Evolutionary conservation across 2,888 invertebrate genomes (phyloP), one percentile per base, ranked within the genome.

Genomic region (Pyralis farinalis): DNA sequence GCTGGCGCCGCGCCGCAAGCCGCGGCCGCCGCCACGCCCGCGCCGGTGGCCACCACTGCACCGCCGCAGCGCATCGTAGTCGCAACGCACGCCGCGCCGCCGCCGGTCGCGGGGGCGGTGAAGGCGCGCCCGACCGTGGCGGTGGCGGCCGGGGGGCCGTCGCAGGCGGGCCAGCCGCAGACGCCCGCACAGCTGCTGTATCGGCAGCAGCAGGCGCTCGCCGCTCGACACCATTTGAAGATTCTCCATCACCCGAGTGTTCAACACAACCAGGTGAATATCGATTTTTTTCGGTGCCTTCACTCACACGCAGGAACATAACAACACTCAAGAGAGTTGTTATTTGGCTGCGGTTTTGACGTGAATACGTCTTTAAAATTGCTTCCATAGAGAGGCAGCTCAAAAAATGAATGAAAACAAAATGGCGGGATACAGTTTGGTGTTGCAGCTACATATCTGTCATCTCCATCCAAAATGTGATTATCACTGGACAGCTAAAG

Each of bases 121-220:
- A n/a, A 11, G 32, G 12, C 34, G 33, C 21, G 33, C 21, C 53
- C 59, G 52, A 42, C 38, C 40, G 46, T 45, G 91, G 1, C 25
- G 22, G 33, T 9, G 33, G 10, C 53, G 59, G 52, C 48, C 68
- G 58, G n/a, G n/a, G n/a, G 91, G 1, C 25, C 34, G 33, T 9
- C 21, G 10, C 53, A 59, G 52, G 48, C 68, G 58, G 48, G 58
- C 32, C 51, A 43, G 38, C 40, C 46, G 44, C n/a, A n/a, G n/a
- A n/a, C 69, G 91, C 87, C 90, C 59, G 50, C 87, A 80, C 53
- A 85, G 40, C 91, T 93, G 58, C 86, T 93, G 58, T 92, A 92
- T 53, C 88, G 93, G n/a, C 93, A 93, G 62, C 92, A 92, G 62
- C 92, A 92, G 57, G 64, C 81, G 54, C 82, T 68, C 61, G 83